Evolutionary conservation across 2,113 vertebrate genomes (phyloP), one percentile per base, ranked within the genome.

Genomic region (Pelecanus crispus): DNA sequence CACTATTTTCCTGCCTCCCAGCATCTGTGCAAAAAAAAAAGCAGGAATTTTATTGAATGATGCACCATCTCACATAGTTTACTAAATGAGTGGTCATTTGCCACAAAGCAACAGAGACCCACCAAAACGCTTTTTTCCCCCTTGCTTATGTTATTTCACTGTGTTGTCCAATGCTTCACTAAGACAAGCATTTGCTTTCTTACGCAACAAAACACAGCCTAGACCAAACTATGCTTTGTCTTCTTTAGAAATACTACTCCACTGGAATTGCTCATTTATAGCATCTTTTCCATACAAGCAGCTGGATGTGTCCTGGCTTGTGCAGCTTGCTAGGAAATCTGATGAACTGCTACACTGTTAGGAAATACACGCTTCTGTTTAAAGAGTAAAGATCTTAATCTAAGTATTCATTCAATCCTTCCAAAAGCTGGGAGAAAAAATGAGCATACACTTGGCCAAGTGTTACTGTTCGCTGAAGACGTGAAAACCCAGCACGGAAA

Each of bases 321-420:
- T 44, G 44, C n/a, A 66, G 75, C 34, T 83, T 88, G n/a, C 80
- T 45, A 78, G 84, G 67, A 73, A 88, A 92, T 62, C 61, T 52
- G 29, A 86, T 32, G 7, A 96, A 84, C 63, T 86, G 53, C 28
- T 55, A 45, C 34, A 6, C 47, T 56, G 20, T 31, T 36, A 90
- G 26, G 75, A 92, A 91, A 88, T 36, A 49, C 34, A 25, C 6
- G 26, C 36, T 92, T 86, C 66, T 89, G 40, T 50, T 50, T 56
- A 87, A 92, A 47, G 40, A 90, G 58, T 13, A 44, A 89, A 94
- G 91, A 91, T 87, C 52, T 92, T 95, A 92, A 94, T 81, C 75
- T 75, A 84, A 84, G 36, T 24, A 61, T 50, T 84, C 21, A 7
- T 38, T 73, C 38, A 38, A 7, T 78, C 14, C 49, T 94, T 73